Base-by-base conservation (phyloP, 2,888 invertebrate species). In the Acleris laterana region DNA sequence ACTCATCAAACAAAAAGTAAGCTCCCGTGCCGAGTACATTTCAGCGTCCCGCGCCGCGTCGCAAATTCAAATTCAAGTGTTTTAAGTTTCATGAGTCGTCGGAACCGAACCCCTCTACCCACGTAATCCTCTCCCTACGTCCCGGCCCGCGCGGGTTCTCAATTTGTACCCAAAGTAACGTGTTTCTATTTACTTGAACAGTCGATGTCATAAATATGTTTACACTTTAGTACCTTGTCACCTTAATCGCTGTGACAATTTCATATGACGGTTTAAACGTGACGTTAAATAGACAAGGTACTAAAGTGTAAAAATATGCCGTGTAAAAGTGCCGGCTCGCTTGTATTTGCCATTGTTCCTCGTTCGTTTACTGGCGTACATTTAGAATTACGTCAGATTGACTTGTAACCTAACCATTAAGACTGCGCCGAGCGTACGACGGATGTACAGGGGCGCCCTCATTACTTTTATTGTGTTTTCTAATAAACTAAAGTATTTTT, bases 181-280 rank as follows among this genome's bases (percentile, higher is more conserved):
- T 62, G 66, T 66, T 66, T 57, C 62, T 66, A 66, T 66, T 62
- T 62, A 66, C 62, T 66, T 57, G 46, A n/a, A n/a, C n/a, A n/a
- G n/a, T n/a, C n/a, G n/a, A n/a, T n/a, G n/a, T n/a, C n/a, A n/a
- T n/a, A n/a, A n/a, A n/a, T n/a, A n/a, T n/a, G n/a, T n/a, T n/a
- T n/a, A n/a, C n/a, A n/a, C n/a, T n/a, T n/a, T n/a, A n/a, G n/a
- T n/a, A n/a, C n/a, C n/a, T n/a, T n/a, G n/a, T n/a, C n/a, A n/a
- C n/a, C n/a, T n/a, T n/a, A n/a, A n/a, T n/a, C n/a, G n/a, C n/a
- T n/a, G n/a, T n/a, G n/a, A n/a, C n/a, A n/a, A n/a, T n/a, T n/a
- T n/a, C n/a, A n/a, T n/a, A n/a, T n/a, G n/a, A n/a, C n/a, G n/a
- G n/a, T n/a, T n/a, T n/a, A n/a, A n/a, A n/a, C n/a, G n/a, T n/a